Percentiles rank a stretch among this genome's conserved stretches.
Conservation (phyloP, 2,888 invertebrate genomes). For the Hoplodrina blanda region DNA sequence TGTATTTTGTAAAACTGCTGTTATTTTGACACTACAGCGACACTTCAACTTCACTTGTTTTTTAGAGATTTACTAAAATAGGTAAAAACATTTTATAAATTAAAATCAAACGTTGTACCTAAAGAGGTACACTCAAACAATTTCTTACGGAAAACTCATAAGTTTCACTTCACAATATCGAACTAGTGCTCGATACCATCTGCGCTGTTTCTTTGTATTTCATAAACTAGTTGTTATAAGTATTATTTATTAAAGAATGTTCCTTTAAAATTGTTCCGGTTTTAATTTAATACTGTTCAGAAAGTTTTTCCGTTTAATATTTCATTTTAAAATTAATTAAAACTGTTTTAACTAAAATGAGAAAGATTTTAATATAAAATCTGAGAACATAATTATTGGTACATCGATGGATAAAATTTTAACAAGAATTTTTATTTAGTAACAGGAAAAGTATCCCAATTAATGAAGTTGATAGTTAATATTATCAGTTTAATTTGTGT, state of each 20-base stretch:
- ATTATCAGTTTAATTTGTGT: too few relatives aligned
- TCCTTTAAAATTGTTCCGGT: conserved; percentile 27
- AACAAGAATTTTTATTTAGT: too few relatives aligned
- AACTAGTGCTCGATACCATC: conserved; percentile 71
- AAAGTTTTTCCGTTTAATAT: neutral
- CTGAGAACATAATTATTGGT: too few relatives aligned
- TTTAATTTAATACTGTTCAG: conserved; percentile 24
- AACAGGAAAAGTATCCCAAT: too few relatives aligned
- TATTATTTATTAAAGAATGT: conserved; percentile 23
- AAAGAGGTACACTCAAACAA: conserved; percentile 23
- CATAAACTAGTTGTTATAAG: conserved; percentile 49
- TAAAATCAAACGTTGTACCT: conserved; percentile 11
- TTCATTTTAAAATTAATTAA: neutral
- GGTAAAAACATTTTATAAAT: neutral
- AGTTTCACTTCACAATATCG: conserved; percentile 65
- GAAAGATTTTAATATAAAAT: too few relatives aligned
- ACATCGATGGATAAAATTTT: too few relatives aligned
- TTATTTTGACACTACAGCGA: too few relatives aligned
- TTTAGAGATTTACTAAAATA: neutral
- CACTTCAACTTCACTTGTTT: too few relatives aligned
- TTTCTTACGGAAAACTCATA: conserved; percentile 63
- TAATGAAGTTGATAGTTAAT: too few relatives aligned
- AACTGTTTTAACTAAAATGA: neutral
- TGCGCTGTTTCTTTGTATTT: conserved; percentile 64
- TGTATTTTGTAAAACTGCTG: too few relatives aligned